Evolutionary conservation across 2,888 invertebrate species (phyloP).

Genomic region (Pteria penguin): DNA sequence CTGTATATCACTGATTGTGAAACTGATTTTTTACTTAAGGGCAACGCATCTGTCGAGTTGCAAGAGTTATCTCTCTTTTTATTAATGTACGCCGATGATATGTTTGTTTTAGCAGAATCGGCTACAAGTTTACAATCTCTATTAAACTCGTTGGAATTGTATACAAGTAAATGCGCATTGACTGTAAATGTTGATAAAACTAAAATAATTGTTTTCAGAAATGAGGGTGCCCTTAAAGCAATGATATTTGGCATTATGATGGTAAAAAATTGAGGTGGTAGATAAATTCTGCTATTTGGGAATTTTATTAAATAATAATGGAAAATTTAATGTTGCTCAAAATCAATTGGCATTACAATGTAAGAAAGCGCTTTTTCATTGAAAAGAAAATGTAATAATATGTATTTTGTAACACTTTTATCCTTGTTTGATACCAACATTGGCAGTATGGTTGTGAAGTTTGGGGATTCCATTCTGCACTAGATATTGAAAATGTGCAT

Average conservation of each 20-base stretch:
- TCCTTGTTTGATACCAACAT: background rate
- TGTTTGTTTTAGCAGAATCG: background rate
- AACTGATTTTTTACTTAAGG: background rate
- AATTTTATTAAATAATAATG: background rate
- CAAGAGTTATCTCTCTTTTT: background rate
- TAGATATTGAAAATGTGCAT: background rate
- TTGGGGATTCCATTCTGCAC: background rate
- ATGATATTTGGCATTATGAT: too few relatives aligned
- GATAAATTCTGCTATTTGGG: conserved; percentile 1
- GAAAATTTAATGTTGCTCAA: too few relatives aligned
- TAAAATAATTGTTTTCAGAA: conserved; percentile 31
- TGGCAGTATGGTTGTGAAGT: background rate
- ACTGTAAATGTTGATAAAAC: conserved; percentile 3
- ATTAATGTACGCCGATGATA: background rate
- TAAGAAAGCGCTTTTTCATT: background rate
- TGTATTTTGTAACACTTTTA: background rate
- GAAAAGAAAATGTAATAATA: conserved; percentile 3
- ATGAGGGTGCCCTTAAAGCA: conserved; percentile 12
- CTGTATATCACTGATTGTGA: background rate
- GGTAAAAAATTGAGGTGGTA: conserved; percentile 20
- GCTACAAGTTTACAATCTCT: background rate
- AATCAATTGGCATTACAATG: background rate
- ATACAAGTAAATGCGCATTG: background rate
- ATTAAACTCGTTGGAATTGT: background rate
- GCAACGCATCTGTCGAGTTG: background rate